These are phyloP conservation scores for Chamaetylas fuelleborni DNA, from an alignment of 2,113 vertebrate species.

Conservation along the genomic window DNA sequence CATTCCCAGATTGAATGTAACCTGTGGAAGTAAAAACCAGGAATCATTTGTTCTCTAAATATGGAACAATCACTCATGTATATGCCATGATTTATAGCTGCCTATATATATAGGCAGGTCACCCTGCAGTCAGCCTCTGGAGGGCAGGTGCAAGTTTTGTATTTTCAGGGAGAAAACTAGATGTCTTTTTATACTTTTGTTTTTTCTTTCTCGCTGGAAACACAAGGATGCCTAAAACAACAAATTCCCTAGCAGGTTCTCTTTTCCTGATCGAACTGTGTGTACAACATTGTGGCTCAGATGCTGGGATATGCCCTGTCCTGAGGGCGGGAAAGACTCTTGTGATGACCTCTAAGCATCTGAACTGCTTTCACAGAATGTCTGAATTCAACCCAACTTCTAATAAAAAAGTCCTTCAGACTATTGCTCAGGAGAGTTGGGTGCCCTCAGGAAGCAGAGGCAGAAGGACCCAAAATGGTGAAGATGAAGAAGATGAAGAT, in stretches of 20 bases:
- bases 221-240: background rate
- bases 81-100: background rate
- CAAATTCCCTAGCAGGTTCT: background rate
- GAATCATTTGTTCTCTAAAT: background rate
- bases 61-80: background rate
- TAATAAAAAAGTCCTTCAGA: background rate
- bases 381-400: background rate
- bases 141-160: background rate
- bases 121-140: background rate
- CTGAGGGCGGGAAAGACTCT: background rate
- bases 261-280: background rate
- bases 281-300: background rate
- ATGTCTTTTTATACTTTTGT: background rate
- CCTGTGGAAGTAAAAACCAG: slow-evolving; percentile 35
- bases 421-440: background rate
- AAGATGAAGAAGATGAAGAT: background rate
- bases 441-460: background rate
- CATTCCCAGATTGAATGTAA: background rate
- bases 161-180: background rate
- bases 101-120: background rate
- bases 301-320: background rate
- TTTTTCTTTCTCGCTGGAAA: background rate
- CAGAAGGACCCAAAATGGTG: background rate
- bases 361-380: background rate
- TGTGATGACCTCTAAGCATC: background rate